Evolutionary conservation across 2,113 vertebrate species (phyloP).

Genomic region (Nannospalax galili): DNA sequence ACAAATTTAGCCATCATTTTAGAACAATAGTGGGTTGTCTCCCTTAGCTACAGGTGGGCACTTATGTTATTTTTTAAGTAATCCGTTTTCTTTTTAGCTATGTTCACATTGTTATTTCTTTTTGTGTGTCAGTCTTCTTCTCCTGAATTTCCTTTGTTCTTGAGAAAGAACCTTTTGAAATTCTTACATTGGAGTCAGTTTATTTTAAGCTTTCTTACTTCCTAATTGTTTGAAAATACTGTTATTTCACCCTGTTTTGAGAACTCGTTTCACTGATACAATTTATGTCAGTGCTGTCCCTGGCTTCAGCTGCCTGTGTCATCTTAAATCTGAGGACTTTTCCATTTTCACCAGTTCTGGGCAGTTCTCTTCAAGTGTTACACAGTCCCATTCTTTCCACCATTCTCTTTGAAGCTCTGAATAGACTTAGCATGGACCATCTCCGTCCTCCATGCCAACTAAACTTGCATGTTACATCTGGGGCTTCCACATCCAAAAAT

Average conservation of each 20-base stretch:
- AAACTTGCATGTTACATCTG: neutral
- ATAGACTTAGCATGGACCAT: neutral
- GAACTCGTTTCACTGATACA: neutral
- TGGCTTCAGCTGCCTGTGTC: neutral
- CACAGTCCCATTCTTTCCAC: neutral
- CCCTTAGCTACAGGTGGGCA: no score
- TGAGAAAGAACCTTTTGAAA: conserved; percentile 31
- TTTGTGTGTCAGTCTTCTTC: neutral
- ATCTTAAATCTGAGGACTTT: conserved; percentile 16
- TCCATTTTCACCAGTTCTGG: conserved; percentile 8
- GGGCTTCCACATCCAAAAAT: neutral
- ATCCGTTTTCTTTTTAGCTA: neutral
- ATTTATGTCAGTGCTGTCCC: neutral
- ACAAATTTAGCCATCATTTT: no score
- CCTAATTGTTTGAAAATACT: conserved; percentile 45
- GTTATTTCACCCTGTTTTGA: conserved; percentile 22
- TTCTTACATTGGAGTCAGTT: neutral
- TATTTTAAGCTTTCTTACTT: conserved; percentile 1
- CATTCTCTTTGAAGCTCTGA: neutral
- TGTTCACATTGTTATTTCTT: neutral
- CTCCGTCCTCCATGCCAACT: neutral
- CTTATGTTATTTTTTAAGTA: conserved; percentile 29
- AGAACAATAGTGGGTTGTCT: no score
- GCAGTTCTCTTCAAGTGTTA: conserved; percentile 3
- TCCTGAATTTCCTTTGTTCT: neutral